phyloP scores from a whole-genome alignment of 1,140 invertebrate genomes.

The Euwallacea similis region DNA sequence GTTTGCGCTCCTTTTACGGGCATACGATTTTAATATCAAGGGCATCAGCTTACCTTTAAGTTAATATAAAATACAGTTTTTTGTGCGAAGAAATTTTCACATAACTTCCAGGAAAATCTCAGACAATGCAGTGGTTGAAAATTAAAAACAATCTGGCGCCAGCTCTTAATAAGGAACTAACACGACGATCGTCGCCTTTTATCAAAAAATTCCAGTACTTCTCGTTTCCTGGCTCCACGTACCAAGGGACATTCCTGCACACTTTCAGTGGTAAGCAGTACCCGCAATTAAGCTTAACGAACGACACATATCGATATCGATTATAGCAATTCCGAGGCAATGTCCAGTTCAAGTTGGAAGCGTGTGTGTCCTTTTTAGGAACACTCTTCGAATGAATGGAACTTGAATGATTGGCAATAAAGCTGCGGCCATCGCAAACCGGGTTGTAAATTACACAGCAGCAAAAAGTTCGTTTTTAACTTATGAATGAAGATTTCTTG shows the following conservation, averaged over 20 bases:
- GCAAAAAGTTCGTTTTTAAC: constrained; percentile 1
- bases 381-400: constrained; percentile 22
- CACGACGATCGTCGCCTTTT: too few relatives aligned
- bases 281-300: constrained; percentile 29
- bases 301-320: constrained; percentile 23
- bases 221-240: too few relatives aligned
- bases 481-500: constrained; percentile 22
- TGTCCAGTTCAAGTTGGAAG: background rate
- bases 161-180: too few relatives aligned
- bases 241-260: constrained; percentile 13
- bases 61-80: background rate
- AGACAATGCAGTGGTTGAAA: too few relatives aligned
- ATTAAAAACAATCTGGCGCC: too few relatives aligned
- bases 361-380: constrained; percentile 27
- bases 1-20: too few relatives aligned
- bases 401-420: constrained; percentile 19
- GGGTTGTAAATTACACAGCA: constrained; percentile 1
- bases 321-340: constrained; percentile 26
- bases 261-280: constrained; percentile 18
- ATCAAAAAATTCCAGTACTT: too few relatives aligned
- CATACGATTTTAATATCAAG: too few relatives aligned
- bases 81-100: background rate
- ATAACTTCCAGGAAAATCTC: background rate
- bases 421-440: background rate
- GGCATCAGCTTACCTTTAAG: too few relatives aligned